Percentiles rank a stretch among this genome's conserved stretches.
These are phyloP conservation scores for Drosophila aff. DNA, from an alignment of 1,140 invertebrate species.

Conservation along the genomic window DNA sequence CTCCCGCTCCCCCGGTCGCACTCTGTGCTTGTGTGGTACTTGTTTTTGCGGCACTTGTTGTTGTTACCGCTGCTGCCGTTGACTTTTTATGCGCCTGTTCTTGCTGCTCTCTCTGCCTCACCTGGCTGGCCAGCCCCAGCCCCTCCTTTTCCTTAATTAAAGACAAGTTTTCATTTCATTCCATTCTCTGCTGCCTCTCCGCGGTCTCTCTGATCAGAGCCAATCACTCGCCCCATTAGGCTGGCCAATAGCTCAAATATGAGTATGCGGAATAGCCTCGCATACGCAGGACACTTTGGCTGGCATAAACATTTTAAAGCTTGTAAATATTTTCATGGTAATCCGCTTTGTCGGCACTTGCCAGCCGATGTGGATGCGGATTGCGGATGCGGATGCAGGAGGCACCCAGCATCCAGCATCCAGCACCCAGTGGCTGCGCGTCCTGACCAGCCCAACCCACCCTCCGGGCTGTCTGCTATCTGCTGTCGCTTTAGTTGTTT, in stretches of 20 bases:
- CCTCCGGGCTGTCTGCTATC: constrained; percentile 11
- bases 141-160: constrained; percentile 78
- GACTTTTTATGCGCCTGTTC: constrained; percentile 52
- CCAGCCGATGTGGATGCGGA: constrained; percentile 5
- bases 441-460: constrained; percentile 9
- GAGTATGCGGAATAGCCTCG: constrained; percentile 42
- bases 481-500: constrained; percentile 63
- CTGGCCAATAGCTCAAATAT: constrained; percentile 21
- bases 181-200: constrained; percentile 55
- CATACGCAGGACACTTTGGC: constrained; percentile 29
- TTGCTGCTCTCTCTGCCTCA: constrained; percentile 22
- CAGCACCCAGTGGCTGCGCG: not conserved
- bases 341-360: constrained; percentile 71
- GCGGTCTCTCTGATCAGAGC: not conserved
- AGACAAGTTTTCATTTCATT: constrained; percentile 79
- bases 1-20: not conserved
- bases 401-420: not conserved
- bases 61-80: constrained; percentile 40
- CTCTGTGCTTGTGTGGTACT: constrained; percentile 43
- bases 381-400: constrained; percentile 1
- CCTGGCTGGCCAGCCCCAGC: constrained; percentile 21
- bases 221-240: constrained; percentile 19
- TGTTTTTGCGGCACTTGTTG: constrained; percentile 51
- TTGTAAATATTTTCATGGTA: constrained; percentile 77
- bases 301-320: constrained; percentile 54